These are phyloP conservation scores for Mustelus asterias DNA, from an alignment of 2,113 vertebrate genomes.

Conservation along the genomic window DNA sequence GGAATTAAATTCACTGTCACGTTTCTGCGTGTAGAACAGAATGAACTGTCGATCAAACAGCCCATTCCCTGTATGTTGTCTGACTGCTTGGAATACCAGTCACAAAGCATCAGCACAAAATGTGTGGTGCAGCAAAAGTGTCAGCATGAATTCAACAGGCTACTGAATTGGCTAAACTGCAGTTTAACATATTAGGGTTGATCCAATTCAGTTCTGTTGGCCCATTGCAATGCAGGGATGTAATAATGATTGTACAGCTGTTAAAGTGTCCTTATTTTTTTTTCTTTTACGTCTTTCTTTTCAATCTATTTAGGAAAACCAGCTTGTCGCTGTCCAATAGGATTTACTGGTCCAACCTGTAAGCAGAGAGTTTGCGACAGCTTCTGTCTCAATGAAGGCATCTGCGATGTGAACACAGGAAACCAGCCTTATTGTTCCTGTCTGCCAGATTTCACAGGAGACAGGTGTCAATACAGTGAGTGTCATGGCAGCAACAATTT, in stretches of 20 bases:
- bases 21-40: background rate
- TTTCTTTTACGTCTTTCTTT: background rate
- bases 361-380: slow-evolving; percentile 76
- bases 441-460: slow-evolving; percentile 80
- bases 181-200: background rate
- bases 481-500: background rate
- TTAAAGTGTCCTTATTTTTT: background rate
- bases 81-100: background rate
- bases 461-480: slow-evolving; percentile 91
- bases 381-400: slow-evolving; percentile 86
- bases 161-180: background rate
- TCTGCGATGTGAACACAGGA: slow-evolving; percentile 77
- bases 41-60: too few species aligned
- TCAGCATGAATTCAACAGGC: background rate
- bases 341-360: slow-evolving; percentile 86
- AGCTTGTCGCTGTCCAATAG: slow-evolving; percentile 79
- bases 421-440: slow-evolving; percentile 89
- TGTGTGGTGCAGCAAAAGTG: background rate
- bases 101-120: background rate
- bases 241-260: background rate
- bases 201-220: background rate
- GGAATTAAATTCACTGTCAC: background rate
- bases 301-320: slow-evolving; percentile 70
- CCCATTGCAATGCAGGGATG: background rate
- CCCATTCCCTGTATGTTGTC: background rate